Conservation (phyloP, 2,888 invertebrate species). For the Papilio protenor region DNA sequence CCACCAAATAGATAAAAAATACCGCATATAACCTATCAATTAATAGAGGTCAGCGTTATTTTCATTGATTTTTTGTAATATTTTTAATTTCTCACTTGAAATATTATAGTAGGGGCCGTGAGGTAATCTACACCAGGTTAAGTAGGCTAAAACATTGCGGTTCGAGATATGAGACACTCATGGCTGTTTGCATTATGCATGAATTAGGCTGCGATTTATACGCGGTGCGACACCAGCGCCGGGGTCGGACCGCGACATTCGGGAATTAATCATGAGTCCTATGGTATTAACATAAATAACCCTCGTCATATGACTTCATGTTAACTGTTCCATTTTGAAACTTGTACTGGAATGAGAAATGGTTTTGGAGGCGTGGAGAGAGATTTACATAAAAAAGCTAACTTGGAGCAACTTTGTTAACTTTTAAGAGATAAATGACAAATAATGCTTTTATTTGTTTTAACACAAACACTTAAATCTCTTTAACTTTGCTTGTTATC, state of each 20-base stretch:
- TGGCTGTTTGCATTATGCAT: conserved; percentile 73
- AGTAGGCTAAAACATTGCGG: conserved; percentile 68
- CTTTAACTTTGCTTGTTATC: neutral
- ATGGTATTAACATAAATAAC: conserved; percentile 40
- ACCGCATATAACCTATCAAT: too few species aligned
- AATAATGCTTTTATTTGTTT: too few species aligned
- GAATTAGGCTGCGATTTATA: conserved; percentile 66
- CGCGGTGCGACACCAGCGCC: conserved; percentile 51
- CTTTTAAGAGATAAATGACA: too few species aligned
- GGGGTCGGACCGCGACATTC: conserved; percentile 48
- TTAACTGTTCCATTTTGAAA: conserved; percentile 29
- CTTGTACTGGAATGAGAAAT: neutral
- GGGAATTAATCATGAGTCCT: conserved; percentile 50
- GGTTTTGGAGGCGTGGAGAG: neutral
- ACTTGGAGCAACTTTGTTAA: too few species aligned
- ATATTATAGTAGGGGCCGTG: conserved; percentile 54
- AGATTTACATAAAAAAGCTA: neutral
- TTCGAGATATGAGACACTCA: conserved; percentile 68
- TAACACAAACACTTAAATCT: neutral
- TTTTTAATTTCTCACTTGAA: neutral
- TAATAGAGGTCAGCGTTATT: too few species aligned
- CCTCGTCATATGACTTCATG: conserved; percentile 19
- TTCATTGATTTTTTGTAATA: too few species aligned
- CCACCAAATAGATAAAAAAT: too few species aligned
- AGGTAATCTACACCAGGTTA: conserved; percentile 60